Percentiles rank a stretch among this genome's conserved stretches.
Evolutionary conservation across 1,140 invertebrate species (phyloP).

Genomic region (Drosophila arawakana): DNA sequence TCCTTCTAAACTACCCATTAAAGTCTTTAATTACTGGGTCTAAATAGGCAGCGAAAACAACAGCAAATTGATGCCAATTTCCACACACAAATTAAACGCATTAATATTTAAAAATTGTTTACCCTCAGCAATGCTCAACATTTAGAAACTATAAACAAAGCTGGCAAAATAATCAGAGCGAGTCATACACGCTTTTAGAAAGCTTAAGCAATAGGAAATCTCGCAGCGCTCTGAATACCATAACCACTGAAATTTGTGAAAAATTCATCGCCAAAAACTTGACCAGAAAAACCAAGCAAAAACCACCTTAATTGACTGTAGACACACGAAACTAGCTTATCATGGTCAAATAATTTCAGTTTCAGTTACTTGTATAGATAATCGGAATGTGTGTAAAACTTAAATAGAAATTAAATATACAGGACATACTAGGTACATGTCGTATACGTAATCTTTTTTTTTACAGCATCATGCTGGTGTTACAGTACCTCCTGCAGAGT

Average conservation of each 20-base stretch:
- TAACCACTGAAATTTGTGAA: slow-evolving; percentile 34
- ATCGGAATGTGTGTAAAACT: not conserved
- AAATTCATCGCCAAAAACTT: slow-evolving; percentile 58
- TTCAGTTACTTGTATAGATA: not conserved
- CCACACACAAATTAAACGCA: slow-evolving; percentile 65
- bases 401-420: slow-evolving; percentile 1
- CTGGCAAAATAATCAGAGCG: slow-evolving; percentile 21
- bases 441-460: slow-evolving; percentile 5
- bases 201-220: not conserved
- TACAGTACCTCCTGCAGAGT: not conserved
- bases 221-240: not conserved
- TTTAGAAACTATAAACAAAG: slow-evolving; percentile 22
- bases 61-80: slow-evolving; percentile 64
- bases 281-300: slow-evolving; percentile 20
- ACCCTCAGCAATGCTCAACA: not conserved
- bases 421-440: not conserved
- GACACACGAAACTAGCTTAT: not conserved
- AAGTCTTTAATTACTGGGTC: too few species aligned
- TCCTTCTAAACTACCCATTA: too few species aligned
- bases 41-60: slow-evolving; percentile 26
- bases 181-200: too few species aligned
- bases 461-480: not conserved
- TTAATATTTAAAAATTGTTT: slow-evolving; percentile 66
- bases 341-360: not conserved
- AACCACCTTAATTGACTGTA: not conserved